Base-by-base conservation (phyloP, 2,113 vertebrate species). In the Lipophrys pholis region DNA sequence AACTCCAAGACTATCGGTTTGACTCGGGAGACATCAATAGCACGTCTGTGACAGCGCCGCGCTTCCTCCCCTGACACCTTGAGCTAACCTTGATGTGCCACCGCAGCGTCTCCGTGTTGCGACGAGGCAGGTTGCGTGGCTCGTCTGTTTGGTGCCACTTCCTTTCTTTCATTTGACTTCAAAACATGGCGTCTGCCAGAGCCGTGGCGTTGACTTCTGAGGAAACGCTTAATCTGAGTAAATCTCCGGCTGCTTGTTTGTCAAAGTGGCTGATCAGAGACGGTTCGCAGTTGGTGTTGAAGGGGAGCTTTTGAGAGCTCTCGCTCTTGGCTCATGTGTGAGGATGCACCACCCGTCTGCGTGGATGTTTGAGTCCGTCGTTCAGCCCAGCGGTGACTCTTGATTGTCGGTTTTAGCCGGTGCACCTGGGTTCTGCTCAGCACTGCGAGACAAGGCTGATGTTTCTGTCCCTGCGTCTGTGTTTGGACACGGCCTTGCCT, bases 261-360 rank as follows among this genome's bases (percentile, higher is more conserved):
- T 85, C 82, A 70, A 70, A 85, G 85, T 60, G 70, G 62, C 48
- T 80, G 86, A 87, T 90, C 89, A 84, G 81, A 86, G 89, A 55
- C 65, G 11, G 53, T 79, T 89, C 78, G 74, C 74, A 75, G 80
- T 78, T 60, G 56, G 66, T 51, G 75, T 42, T 73, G 73, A 82
- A 78, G 63, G 40, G 70, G 16, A n/a, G 30, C 49, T n/a, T 83
- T 75, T 76, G 76, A 81, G 80, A 70, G 68, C 62, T 53, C 56
- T 81, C 15, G 1, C 53, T 59, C 54, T 75, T 71, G 69, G 57
- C 76, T 71, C 1, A 12, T 51, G 15, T 75, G 69, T 43, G 6
- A 16, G 5, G 0, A 6, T 43, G 81, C 72, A 21, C 35, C 68
- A 0, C 67, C 61, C 62, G 8, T 7, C 48, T 21, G 42, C 30